Evolutionary conservation across 1,140 invertebrate species (phyloP), one percentile per base, ranked within the genome.

Genomic region (Drepana arcuata): DNA sequence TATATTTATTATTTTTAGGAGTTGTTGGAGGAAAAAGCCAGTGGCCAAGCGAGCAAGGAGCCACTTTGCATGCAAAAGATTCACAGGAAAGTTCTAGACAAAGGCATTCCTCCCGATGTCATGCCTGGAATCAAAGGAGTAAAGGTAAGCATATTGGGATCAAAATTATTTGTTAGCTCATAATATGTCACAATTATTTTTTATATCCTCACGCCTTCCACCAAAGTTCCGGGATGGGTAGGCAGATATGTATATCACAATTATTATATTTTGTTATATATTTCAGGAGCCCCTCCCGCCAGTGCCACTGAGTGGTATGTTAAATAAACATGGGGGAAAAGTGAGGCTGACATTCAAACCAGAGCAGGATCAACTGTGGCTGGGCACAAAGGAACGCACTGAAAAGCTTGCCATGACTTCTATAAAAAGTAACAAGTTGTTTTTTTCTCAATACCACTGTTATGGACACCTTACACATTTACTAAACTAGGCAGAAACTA

Each of bases 261-360:
- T 24, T 15, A 14, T 28, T 38, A 13, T 23, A 30, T 34, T 36
- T 18, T 27, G 16, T 25, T 37, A 27, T 55, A 40, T 40, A 41
- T 74, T 82, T 46, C 49, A 93, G 90, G 94, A 96, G 71, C 86
- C 89, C 24, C 77, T 97, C 40, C 95, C 95, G 15, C 88, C 90
- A 16, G 86, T 90, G 46, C 95, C 95, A 24, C 69, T 97, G 13
- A 90, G 90, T 61, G 95, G 95, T 34, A 97, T 97, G 95, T 81
- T 96, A 43, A 96, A 96, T 73, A 95, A 95, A 73, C 88, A 89
- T 55, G 95, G 95, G n/a, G 92, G 93, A 1, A 97, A 97, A 88
- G 94, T 97, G 29, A 85, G 95, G 61, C 85, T 97, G 35, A 97
- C 95, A 24, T 97, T 97, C 71, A 97, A 97, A 86, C 84, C 96